These are phyloP conservation scores for Polymixis flavicincta DNA, from an alignment of 2,888 invertebrate genomes.

Conservation along the genomic window DNA sequence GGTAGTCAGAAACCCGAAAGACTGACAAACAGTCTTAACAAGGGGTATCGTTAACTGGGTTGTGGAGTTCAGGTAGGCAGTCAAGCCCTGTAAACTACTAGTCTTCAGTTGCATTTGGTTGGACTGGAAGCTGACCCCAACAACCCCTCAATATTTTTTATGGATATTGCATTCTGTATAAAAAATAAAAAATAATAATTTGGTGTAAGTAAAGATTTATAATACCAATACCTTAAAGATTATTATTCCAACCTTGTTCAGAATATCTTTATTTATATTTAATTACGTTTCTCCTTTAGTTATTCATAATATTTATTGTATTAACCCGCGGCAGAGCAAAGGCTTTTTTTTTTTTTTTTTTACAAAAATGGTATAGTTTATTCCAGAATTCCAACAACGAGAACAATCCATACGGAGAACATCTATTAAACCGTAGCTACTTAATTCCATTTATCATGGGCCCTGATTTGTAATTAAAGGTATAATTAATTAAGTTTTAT, in stretches of 20 bases:
- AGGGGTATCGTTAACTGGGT: too few species aligned
- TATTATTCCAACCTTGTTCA: too few species aligned
- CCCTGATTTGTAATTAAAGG: not conserved
- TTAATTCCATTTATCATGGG: not conserved
- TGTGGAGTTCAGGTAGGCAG: too few species aligned
- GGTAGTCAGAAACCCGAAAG: too few species aligned
- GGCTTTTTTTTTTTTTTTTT: too few species aligned
- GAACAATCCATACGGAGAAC: not conserved
- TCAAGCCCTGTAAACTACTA: too few species aligned
- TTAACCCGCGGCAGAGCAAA: not conserved
- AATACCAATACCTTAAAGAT: not conserved
- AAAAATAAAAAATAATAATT: too few species aligned
- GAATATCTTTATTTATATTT: not conserved
- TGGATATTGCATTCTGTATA: too few species aligned
- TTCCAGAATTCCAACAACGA: not conserved
- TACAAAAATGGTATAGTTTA: not conserved
- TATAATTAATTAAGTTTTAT: conserved; percentile 43
- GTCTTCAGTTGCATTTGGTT: too few species aligned
- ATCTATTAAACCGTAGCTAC: not conserved
- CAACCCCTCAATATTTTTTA: too few species aligned
- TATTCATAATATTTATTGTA: not conserved
- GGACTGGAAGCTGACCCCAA: too few species aligned
- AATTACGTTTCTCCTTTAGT: not conserved
- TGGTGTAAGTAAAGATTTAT: not conserved
- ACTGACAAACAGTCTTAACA: too few species aligned